Evolutionary conservation across 1,140 invertebrate species (phyloP), one percentile per base, ranked within the genome.

Genomic region (Drosophila pseudoananassae): DNA sequence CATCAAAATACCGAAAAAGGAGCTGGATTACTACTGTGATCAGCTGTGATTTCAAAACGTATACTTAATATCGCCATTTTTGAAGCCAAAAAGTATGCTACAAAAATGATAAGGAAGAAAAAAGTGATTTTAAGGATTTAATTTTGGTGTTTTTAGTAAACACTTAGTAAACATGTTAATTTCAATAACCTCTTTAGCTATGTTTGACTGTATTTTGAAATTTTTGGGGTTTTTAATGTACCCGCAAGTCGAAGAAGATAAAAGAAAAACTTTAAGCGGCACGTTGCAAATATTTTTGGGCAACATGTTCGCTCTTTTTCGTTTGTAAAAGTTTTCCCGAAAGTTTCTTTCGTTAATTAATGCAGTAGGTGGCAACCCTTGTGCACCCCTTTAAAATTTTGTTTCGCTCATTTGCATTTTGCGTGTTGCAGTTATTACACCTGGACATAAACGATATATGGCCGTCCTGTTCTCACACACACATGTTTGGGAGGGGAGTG

Each of bases 291-390:
- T 40, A 47, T 80, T 59, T 77, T 82, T 56, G 51, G 55, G 75
- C 64, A 55, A 53, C 49, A 29, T 70, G 43, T 73, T 36, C 25
- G 9, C 45, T 49, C 10, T 7, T 57, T 56, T 75, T 65, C 38
- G 51, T 14, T 36, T 56, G 46, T n/a, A 43, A 43, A 12, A 43
- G 15, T 27, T 76, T 49, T 72, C 68, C 63, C 59, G 58, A 59
- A 65, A 64, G 65, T 85, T 81, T 69, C 59, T 85, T 81, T 69
- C 59, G 69, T 85, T 83, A 83, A 83, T 83, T 83, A 83, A 83
- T 83, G 56, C 54, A 71, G 56, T 69, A 75, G 81, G 79, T 20
- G 68, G 60, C 60, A 43, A 72, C 59, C 57, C 65, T 65, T 68
- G 63, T 10, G 8, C 15, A n/a, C 59, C 60, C 60, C 54, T 54